Evolutionary conservation across 2,888 invertebrate species (phyloP), one percentile per base, ranked within the genome.

Genomic region (Parthenolecanium corni): DNA sequence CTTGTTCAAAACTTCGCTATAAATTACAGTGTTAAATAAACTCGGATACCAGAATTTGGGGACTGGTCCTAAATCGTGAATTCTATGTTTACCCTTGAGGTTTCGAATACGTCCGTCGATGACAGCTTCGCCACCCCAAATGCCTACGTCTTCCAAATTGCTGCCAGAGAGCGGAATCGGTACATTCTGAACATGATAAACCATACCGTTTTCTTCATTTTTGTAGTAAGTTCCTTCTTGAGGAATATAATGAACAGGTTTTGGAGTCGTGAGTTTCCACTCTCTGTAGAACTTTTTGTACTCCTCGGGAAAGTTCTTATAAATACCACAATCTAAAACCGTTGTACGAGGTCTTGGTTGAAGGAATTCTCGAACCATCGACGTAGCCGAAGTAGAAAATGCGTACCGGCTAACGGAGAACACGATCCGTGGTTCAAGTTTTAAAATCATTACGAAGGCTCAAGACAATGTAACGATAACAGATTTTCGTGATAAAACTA

Each of bases 111-210:
- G 89, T 53, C 94, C 97, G 77, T 90, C 86, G 21, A 98, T 77
- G 0, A 97, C 80, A 36, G 85, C 91, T 77, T 98, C 98, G 9
- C 97, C 97, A 66, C 95, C 97, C 96, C 96, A 97, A 67, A 98
- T 78, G 36, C 95, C 95, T 49, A 82, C 71, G 72, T 95, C 77
- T 63, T 85, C 77, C 76, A 96, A 90, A 42, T 80, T 76, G 0
- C 95, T 89, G 72, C 82, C 85, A 67, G 81, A 80, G 1, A 93
- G 71, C 1, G 86, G 88, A 31, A 96, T 74, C 31, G 86, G 82
- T 46, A 82, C 70, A 76, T 91, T 86, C 72, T 90, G 87, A 53
- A 90, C 76, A 1, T 84, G 84, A 64, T 75, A 72, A 12, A 87
- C 83, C 76, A 82, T 80, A 62, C 86, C 87, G 56, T 85, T 86